Evolutionary conservation across 2,888 invertebrate genomes (phyloP).

Genomic region (Leptopilina syphax): DNA sequence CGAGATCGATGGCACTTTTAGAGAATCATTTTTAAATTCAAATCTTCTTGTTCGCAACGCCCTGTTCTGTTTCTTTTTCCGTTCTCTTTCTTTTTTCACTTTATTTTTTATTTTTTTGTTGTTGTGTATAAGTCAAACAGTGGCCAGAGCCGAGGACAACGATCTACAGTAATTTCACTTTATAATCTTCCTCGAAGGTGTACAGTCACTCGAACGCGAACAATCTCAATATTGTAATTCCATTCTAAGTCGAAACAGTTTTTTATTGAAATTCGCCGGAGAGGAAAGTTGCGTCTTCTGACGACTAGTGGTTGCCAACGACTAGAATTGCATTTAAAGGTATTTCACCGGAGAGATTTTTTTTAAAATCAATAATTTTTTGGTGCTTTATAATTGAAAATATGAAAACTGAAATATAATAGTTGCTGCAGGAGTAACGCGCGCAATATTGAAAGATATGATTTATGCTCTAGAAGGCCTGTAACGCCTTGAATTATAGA

Average conservation of each 20-base stretch:
- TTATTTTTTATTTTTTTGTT: slow-evolving; percentile 40
- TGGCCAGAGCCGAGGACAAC: slow-evolving; percentile 60
- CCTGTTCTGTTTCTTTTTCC: slow-evolving; percentile 42
- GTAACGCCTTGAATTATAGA: slow-evolving; percentile 71
- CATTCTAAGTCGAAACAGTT: slow-evolving; percentile 61
- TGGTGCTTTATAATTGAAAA: slow-evolving; percentile 49
- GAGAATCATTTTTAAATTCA: slow-evolving; percentile 15
- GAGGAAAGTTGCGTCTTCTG: no score
- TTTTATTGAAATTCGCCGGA: slow-evolving; percentile 65
- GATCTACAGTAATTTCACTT: slow-evolving; percentile 69
- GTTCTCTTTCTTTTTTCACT: slow-evolving; percentile 42
- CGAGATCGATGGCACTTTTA: neutral
- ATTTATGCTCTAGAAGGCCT: slow-evolving; percentile 68
- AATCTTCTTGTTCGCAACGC: slow-evolving; percentile 39
- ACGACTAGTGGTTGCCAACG: no score
- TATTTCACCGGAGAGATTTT: no score
- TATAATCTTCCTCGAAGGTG: slow-evolving; percentile 61
- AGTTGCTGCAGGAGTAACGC: slow-evolving; percentile 52
- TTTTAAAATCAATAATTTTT: neutral
- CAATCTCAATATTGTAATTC: slow-evolving; percentile 70
- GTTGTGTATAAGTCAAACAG: slow-evolving; percentile 54
- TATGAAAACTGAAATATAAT: slow-evolving; percentile 59
- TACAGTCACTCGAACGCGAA: slow-evolving; percentile 47
- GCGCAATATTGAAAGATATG: slow-evolving; percentile 66
- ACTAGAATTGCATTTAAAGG: no score